Percentiles rank a stretch among this genome's conserved stretches.
These are phyloP conservation scores for Centroberyx gerrardi DNA, from an alignment of 2,797 vertebrate species.

Conservation along the genomic window DNA sequence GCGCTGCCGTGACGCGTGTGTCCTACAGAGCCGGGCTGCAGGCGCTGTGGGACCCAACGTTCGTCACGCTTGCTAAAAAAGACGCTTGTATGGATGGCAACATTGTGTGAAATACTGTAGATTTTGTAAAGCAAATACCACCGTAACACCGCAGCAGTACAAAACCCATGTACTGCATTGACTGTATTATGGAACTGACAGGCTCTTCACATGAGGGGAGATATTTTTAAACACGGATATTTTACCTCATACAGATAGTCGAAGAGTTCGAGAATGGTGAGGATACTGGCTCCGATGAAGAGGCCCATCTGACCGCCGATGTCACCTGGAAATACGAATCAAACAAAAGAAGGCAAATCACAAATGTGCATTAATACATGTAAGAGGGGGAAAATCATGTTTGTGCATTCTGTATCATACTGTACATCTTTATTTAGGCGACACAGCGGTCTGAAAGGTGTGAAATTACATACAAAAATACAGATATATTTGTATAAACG, in stretches of 20 bases:
- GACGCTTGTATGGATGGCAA: conserved; percentile 24
- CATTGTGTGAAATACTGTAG: conserved; percentile 26
- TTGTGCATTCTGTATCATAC: background rate
- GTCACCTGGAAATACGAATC: conserved; percentile 87
- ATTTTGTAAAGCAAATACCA: conserved; percentile 18
- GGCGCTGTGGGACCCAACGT: conserved; percentile 24
- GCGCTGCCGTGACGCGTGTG: conserved; percentile 33
- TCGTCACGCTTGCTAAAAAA: conserved; percentile 40
- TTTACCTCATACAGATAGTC: conserved; percentile 98
- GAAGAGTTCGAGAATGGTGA: conserved; percentile 96
- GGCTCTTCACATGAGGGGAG: background rate
- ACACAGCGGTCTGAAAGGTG: conserved; percentile 18
- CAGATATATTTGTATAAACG: conserved; percentile 14
- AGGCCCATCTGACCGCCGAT: conserved; percentile 99
- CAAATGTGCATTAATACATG: background rate
- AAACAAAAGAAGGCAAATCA: background rate
- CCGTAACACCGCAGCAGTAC: background rate
- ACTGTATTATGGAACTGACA: conserved; percentile 7
- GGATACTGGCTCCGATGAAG: conserved; percentile 98
- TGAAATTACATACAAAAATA: conserved; percentile 37
- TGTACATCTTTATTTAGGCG: background rate
- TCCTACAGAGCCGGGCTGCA: conserved; percentile 25
- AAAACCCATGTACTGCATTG: conserved; percentile 4
- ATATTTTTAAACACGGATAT: background rate
- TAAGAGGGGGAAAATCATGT: background rate